These are phyloP conservation scores for Thecocarcelia acutangulata DNA, from an alignment of 2,888 invertebrate genomes.

Conservation along the genomic window DNA sequence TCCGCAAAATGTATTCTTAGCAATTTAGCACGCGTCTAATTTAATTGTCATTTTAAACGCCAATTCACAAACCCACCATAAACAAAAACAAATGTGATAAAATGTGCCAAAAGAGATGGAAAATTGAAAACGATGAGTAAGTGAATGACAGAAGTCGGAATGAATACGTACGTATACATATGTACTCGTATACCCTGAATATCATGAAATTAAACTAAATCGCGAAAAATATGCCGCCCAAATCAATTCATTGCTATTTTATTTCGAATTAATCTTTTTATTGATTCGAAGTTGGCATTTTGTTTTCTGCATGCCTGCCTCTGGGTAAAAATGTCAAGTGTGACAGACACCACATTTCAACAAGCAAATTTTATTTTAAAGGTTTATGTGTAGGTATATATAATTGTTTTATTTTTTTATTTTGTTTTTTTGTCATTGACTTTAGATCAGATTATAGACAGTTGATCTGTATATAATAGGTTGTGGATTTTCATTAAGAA, in stretches of 20 bases:
- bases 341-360: constrained; percentile 54
- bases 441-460: too few relatives aligned
- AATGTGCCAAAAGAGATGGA: constrained; percentile 18
- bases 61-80: constrained; percentile 28
- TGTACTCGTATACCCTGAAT: background rate
- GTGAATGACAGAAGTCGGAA: constrained; percentile 14
- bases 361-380: too few relatives aligned
- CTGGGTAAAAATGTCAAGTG: constrained; percentile 58
- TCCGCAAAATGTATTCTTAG: constrained; percentile 67
- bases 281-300: constrained; percentile 51
- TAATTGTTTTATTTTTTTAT: too few relatives aligned
- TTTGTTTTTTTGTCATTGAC: too few relatives aligned
- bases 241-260: constrained; percentile 29
- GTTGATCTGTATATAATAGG: too few relatives aligned
- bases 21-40: constrained; percentile 69
- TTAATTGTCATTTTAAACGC: constrained; percentile 64
- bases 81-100: constrained; percentile 48
- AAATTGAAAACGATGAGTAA: constrained; percentile 9
- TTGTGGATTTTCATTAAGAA: too few relatives aligned
- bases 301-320: constrained; percentile 34
- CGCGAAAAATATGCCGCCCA: constrained; percentile 45
- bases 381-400: too few relatives aligned
- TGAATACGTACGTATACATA: background rate
- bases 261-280: constrained; percentile 54
- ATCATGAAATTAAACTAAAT: constrained; percentile 34